A percentile compares a stretch with the other conserved stretches of the same genome.
phyloP scores from a whole-genome alignment of 2,888 invertebrate species.

The Axea sp. region DNA sequence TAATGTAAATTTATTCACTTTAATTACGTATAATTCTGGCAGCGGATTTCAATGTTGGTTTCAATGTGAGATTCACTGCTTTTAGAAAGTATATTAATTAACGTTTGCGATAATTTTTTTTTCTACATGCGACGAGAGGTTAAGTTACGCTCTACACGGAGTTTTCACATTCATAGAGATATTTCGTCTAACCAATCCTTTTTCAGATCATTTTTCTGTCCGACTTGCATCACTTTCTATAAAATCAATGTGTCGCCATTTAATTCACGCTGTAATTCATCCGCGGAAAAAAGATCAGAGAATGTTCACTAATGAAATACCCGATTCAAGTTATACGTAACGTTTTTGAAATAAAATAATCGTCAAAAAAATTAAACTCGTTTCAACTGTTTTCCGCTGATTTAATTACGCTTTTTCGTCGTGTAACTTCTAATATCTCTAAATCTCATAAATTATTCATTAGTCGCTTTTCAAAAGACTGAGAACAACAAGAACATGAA shows the following conservation, averaged over 20 bases:
- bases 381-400: constrained; percentile 46
- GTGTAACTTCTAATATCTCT: constrained; percentile 38
- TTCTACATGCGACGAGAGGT: too few species aligned
- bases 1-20: too few species aligned
- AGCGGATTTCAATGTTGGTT: too few species aligned
- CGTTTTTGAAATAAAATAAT: constrained; percentile 32
- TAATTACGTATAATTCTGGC: too few species aligned
- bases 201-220: constrained; percentile 12
- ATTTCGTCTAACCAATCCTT: constrained; percentile 3
- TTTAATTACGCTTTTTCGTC: constrained; percentile 45
- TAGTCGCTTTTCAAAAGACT: constrained; percentile 14
- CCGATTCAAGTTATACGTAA: constrained; percentile 36
- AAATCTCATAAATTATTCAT: constrained; percentile 45
- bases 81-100: too few species aligned
- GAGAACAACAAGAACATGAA: constrained; percentile 14
- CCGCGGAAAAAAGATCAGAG: constrained; percentile 21
- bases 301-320: constrained; percentile 47
- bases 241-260: constrained; percentile 28
- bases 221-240: constrained; percentile 25
- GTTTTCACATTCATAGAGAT: background rate
- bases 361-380: constrained; percentile 45
- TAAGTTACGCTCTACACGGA: too few species aligned
- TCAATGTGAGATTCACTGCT: too few species aligned
- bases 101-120: too few species aligned
- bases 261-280: constrained; percentile 29